Base-by-base conservation (phyloP, 2,888 invertebrate genomes). In the Drosophila pegasa region DNA sequence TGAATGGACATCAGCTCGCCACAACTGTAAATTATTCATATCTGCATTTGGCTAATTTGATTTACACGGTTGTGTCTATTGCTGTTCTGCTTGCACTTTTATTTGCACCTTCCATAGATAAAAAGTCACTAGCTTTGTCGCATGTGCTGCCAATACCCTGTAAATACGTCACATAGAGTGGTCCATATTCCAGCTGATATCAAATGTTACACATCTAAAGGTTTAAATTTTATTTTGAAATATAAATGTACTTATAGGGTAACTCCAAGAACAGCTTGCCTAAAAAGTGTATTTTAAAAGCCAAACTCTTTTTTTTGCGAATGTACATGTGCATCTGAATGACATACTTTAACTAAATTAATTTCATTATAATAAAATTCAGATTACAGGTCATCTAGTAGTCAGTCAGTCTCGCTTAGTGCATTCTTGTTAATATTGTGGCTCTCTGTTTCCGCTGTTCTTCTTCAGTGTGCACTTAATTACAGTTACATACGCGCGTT, bases 401-500 rank as follows among this genome's bases (percentile, higher is more conserved):
- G 55, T 55, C 43, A 9, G 25, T 8, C 33, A 55, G 2, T 18
- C 14, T 12, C 43, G 8, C 2, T 10, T 6, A 12, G 8, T 22
- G 33, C 25, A 35, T 25, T 33, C 41, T 31, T 59, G 55, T 45
- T 43, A 47, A 43, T 43, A 25, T 67, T 50, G 6, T 41, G 25
- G 68, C 38, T 57, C 37, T 45, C 62, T 10, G 37, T 31, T 40
- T 41, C 41, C 33, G 33, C 45, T 38, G n/a, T 37, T 54, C 29
- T 33, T 55, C 35, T 18, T 47, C 50, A 51, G 50, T 72, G 35
- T 45, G 40, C 45, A 43, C 43, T 51, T 72, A 80, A 73, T 78
- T 80, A 64, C 73, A 72, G 73, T 78, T 78, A 63, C 48, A 35
- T 54, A 31, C 71, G 50, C 45, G 27, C 57, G 33, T 20, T 64